Conservation (phyloP, 2,888 invertebrate species). For the Drosophila neonasuta region DNA sequence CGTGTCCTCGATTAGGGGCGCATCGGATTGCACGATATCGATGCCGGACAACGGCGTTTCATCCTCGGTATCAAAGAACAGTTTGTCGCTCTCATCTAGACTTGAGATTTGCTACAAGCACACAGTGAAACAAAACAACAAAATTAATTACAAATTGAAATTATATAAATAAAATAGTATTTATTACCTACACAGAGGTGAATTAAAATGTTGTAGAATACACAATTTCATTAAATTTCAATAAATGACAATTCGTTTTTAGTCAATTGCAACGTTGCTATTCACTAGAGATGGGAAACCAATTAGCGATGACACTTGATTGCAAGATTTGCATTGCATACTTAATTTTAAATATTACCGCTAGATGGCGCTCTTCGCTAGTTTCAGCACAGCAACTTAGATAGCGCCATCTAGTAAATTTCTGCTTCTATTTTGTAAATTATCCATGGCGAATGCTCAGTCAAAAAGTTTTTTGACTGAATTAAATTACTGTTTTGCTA, state of each 20-base stretch:
- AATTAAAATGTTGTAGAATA: too few species aligned
- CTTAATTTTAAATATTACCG: not conserved
- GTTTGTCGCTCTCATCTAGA: constrained; percentile 57
- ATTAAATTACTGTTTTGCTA: not conserved
- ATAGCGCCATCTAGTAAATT: too few species aligned
- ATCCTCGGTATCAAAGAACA: constrained; percentile 73
- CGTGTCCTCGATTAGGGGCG: constrained; percentile 43
- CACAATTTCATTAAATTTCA: not conserved
- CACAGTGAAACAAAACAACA: not conserved
- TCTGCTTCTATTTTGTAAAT: too few species aligned
- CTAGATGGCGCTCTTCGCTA: not conserved
- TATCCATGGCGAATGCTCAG: too few species aligned
- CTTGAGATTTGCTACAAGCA: constrained; percentile 62
- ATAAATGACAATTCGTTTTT: not conserved
- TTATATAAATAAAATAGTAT: too few species aligned
- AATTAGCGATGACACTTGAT: not conserved
- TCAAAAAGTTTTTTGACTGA: too few species aligned
- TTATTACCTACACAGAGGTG: too few species aligned
- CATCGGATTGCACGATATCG: constrained; percentile 23
- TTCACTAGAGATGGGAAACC: not conserved
- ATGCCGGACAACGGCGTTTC: constrained; percentile 50
- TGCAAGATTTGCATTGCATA: not conserved
- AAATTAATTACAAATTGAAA: too few species aligned
- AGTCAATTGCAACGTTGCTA: not conserved
- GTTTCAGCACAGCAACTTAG: too few species aligned